A percentile compares a stretch with the other conserved stretches of the same genome.
Conservation (phyloP, 2,888 invertebrate species). For the Cheilosia grossa region DNA sequence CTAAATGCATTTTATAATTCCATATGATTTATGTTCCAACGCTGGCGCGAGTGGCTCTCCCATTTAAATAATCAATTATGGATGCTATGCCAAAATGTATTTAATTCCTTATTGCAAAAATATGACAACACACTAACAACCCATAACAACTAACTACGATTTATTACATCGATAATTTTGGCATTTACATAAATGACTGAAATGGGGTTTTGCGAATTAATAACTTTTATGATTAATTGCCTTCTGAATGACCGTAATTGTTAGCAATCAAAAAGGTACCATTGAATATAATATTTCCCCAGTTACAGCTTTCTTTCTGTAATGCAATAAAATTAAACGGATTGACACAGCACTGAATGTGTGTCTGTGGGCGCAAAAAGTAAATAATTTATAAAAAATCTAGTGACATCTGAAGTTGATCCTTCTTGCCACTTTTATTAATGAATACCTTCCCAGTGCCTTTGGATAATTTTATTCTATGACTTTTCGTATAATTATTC, state of each 20-base stretch:
- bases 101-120: too few species aligned
- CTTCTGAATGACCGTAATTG: background rate
- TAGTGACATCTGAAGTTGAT: background rate
- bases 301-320: too few species aligned
- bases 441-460: background rate
- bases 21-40: too few species aligned
- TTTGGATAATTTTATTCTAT: conserved; percentile 18
- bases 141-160: too few species aligned
- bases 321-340: too few species aligned
- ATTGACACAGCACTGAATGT: too few species aligned
- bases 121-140: too few species aligned
- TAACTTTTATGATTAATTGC: background rate
- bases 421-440: background rate
- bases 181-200: background rate
- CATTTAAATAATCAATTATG: too few species aligned
- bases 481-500: conserved; percentile 31
- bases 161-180: background rate
- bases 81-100: too few species aligned
- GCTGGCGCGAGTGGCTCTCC: too few species aligned
- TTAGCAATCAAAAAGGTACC: background rate
- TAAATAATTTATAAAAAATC: background rate
- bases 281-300: background rate
- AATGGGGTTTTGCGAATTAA: background rate
- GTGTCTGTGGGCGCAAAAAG: too few species aligned
- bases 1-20: too few species aligned